Evolutionary conservation across 2,113 vertebrate species (phyloP), one percentile per base, ranked within the genome.

Genomic region (Pseudonaja textilis): DNA sequence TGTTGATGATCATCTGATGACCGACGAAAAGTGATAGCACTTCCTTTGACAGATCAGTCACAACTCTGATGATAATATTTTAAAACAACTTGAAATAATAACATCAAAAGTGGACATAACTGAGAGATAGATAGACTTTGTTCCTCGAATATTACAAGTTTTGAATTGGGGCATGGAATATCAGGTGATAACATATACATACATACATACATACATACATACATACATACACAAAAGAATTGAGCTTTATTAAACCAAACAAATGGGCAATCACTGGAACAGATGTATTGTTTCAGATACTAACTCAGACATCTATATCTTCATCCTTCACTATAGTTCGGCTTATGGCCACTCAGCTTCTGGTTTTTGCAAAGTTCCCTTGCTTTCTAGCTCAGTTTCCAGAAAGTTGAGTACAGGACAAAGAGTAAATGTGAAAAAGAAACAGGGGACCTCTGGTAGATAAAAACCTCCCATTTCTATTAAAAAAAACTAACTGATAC

Each of bases 31-130:
- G 61, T 3, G 90, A 92, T 23, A 61, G 1, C 4, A n/a, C 26
- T 91, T 94, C 90, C 91, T 90, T 91, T 94, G 56, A 91, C 25
- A 89, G 81, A 93, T 94, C 47, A 93, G 14, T 89, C 42, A 85
- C 89, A 88, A 90, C 23, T n/a, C 1, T 85, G 3, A 3, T 87
- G 57, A 91, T 88, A 26, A 55, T 87, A 87, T 64, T 1, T 34
- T 7, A 56, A 92, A 87, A 3, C 50, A 59, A 0, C 90, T 92
- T 85, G 92, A 90, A 39, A 93, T 88, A 1, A 3, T 57, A 52
- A 25, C 85, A 57, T 39, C 85, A 86, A 6, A 86, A 91, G 3
- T 45, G 26, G 55, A 50, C 42, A 50, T 45, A 34, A 91, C n/a
- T 61, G 22, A 91, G 25, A 50, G 14, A 85, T 4, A 29, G 10